Evolutionary conservation across 2,797 vertebrate genomes (phyloP).

Genomic region (Ciconia nigra): DNA sequence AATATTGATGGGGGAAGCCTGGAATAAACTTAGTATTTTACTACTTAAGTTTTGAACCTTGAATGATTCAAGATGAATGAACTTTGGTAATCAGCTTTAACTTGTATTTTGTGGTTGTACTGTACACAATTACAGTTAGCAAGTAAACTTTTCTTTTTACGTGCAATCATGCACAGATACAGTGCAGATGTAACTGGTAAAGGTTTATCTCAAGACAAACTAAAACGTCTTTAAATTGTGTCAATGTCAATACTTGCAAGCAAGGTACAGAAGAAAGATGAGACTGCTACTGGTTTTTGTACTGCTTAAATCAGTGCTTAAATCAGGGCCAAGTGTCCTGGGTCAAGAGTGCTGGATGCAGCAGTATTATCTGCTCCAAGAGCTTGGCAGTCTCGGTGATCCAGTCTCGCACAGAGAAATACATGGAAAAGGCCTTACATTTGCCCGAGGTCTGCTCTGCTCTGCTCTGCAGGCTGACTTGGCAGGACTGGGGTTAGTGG

Average conservation of each 20-base stretch:
- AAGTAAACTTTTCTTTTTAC: background rate
- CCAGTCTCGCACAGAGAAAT: background rate
- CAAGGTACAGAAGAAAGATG: background rate
- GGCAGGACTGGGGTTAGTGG: background rate
- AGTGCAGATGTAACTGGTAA: background rate
- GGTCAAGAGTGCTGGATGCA: background rate
- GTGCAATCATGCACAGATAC: background rate
- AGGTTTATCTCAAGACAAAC: background rate
- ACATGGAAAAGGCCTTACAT: background rate
- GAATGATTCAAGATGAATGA: background rate
- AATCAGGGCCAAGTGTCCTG: background rate
- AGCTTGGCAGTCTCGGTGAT: background rate
- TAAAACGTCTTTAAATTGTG: background rate
- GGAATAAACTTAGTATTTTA: background rate
- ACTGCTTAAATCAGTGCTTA: background rate
- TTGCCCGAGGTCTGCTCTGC: background rate
- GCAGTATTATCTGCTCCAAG: background rate
- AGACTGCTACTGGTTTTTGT: background rate
- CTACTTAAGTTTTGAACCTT: background rate
- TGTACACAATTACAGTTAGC: background rate
- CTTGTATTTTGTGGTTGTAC: background rate
- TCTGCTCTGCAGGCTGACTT: background rate
- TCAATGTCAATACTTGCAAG: background rate
- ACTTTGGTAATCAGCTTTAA: background rate
- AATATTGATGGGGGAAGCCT: background rate